A percentile compares a stretch with the other conserved stretches of the same genome.
phyloP scores from a whole-genome alignment of 2,113 vertebrate genomes.

The Plecotus auritus region DNA sequence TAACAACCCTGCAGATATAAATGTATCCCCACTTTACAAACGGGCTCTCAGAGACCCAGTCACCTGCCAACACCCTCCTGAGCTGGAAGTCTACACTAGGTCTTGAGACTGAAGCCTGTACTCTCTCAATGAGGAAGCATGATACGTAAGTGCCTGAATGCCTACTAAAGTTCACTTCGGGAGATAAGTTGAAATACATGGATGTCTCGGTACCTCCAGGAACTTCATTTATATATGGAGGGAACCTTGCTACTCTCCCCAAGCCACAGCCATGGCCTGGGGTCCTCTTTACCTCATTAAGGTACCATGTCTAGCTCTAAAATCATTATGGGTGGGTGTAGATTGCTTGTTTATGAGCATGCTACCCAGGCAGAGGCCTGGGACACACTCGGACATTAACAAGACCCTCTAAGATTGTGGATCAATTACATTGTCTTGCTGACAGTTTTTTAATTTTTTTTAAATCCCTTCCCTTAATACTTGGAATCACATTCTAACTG shows the following conservation, averaged over 20 bases:
- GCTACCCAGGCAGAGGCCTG: not conserved
- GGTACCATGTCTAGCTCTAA: not conserved
- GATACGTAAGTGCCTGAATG: too few relatives aligned
- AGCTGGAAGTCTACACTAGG: not conserved
- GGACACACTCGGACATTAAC: not conserved
- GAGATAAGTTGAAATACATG: not conserved
- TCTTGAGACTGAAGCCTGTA: not conserved
- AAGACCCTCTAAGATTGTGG: not conserved
- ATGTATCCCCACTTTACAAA: not conserved
- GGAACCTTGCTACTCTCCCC: not conserved
- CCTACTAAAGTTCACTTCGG: not conserved
- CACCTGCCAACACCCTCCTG: not conserved
- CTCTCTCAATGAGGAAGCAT: not conserved
- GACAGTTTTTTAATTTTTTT: not conserved
- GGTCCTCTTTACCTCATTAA: not conserved
- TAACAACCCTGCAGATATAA: not conserved
- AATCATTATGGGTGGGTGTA: not conserved
- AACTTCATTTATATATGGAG: not conserved
- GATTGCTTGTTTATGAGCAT: not conserved
- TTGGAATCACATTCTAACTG: conserved; percentile 11
- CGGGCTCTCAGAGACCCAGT: not conserved
- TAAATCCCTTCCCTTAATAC: not conserved
- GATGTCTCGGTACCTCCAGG: not conserved
- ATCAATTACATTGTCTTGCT: not conserved
- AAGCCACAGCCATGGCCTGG: not conserved